A percentile compares a stretch with the other conserved stretches of the same genome.
phyloP scores from a whole-genome alignment of 2,113 vertebrate genomes.

The Aegotheles bennettii region DNA sequence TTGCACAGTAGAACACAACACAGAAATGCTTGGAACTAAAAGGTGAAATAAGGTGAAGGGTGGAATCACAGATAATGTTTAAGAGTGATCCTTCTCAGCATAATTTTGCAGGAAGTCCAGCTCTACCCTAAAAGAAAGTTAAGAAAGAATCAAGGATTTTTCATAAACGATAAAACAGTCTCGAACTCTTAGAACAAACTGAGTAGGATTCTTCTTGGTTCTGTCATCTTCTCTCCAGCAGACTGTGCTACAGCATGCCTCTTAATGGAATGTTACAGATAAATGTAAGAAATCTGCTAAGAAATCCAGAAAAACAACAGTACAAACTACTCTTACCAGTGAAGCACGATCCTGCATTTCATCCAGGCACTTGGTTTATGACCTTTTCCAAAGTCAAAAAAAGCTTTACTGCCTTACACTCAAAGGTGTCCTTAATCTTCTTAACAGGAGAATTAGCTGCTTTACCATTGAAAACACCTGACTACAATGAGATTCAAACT shows the following conservation, averaged over 20 bases:
- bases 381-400: not conserved
- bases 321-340: not conserved
- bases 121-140: not conserved
- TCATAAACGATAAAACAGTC: not conserved
- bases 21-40: not conserved
- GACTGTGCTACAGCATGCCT: not conserved
- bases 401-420: not conserved
- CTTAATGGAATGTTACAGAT: not conserved
- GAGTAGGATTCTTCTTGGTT: not conserved
- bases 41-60: not conserved
- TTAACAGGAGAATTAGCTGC: not conserved
- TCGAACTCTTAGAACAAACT: not conserved
- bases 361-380: not conserved
- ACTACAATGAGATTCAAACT: not conserved
- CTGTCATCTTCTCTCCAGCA: not conserved
- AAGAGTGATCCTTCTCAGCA: not conserved
- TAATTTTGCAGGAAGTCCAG: not conserved
- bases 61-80: not conserved
- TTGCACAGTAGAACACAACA: not conserved
- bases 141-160: not conserved
- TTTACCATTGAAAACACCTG: not conserved
- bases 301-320: not conserved
- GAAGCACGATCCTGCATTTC: not conserved
- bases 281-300: not conserved
- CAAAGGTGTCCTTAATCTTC: not conserved